These are phyloP conservation scores for Pomacea maculata DNA, from an alignment of 1,140 invertebrate species.

Conservation along the genomic window DNA sequence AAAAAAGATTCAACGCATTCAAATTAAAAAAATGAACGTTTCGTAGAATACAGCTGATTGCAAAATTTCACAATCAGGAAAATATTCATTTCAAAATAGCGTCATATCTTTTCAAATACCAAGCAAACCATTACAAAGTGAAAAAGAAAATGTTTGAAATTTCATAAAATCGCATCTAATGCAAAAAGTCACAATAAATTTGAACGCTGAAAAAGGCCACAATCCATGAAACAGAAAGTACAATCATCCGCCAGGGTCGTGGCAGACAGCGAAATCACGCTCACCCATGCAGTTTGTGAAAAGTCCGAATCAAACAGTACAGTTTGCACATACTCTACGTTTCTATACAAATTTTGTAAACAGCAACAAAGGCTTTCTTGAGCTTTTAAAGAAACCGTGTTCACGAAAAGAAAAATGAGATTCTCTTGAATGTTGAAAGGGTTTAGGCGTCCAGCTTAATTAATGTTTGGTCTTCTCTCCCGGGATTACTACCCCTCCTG, in stretches of 20 bases:
- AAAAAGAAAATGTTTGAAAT: not conserved
- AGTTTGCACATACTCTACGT: too few relatives aligned
- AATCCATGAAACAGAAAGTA: conserved; percentile 10
- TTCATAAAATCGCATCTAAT: not conserved
- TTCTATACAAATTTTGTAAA: too few relatives aligned
- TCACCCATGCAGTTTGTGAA: not conserved
- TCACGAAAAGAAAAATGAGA: too few relatives aligned
- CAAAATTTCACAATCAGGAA: conserved; percentile 26
- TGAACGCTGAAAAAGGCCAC: not conserved
- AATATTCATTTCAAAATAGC: conserved; percentile 22
- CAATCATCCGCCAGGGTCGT: not conserved
- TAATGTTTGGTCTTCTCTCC: too few relatives aligned
- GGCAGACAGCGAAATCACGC: not conserved
- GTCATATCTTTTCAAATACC: conserved; percentile 7
- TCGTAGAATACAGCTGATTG: conserved; percentile 20
- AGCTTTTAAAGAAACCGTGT: too few relatives aligned
- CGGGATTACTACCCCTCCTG: too few relatives aligned
- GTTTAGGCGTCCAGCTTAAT: too few relatives aligned
- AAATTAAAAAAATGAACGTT: not conserved
- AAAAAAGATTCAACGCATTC: not conserved
- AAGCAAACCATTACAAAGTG: not conserved
- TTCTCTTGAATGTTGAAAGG: too few relatives aligned
- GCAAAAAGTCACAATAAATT: conserved; percentile 8
- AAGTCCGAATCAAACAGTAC: not conserved
- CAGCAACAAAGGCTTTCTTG: too few relatives aligned